These are phyloP conservation scores for Chalcosyrphus nemorum DNA, from an alignment of 2,888 invertebrate genomes.

Conservation along the genomic window DNA sequence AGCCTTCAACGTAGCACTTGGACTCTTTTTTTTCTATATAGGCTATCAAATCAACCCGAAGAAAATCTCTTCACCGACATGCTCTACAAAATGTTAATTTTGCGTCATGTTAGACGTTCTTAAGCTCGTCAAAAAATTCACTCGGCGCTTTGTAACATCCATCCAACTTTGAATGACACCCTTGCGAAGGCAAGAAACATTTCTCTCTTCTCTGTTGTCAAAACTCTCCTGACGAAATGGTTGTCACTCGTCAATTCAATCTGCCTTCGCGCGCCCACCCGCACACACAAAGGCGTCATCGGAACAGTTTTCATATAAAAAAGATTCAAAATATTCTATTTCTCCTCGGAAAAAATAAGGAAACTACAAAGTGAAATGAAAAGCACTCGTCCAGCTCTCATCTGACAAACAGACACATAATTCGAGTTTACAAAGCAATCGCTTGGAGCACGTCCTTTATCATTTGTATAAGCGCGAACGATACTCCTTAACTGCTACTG, in stretches of 20 bases:
- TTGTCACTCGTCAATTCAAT: conserved; percentile 45
- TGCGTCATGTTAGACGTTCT: background rate
- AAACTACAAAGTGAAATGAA: conserved; percentile 54
- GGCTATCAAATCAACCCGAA: no score
- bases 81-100: no score
- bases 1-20: no score
- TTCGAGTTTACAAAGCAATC: conserved; percentile 66
- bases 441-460: conserved; percentile 63
- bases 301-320: background rate
- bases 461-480: conserved; percentile 27
- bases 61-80: no score
- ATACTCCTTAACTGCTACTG: conserved; percentile 38
- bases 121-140: background rate
- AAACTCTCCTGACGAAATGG: conserved; percentile 32
- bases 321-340: conserved; percentile 3
- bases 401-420: conserved; percentile 62
- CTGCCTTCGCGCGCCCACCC: background rate
- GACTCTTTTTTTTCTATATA: no score
- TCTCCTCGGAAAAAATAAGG: background rate
- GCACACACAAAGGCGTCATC: background rate
- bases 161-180: conserved; percentile 1
- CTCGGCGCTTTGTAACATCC: background rate
- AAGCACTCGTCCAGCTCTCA: conserved; percentile 45
- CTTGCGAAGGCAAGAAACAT: background rate
- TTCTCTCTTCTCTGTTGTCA: conserved; percentile 7